Evolutionary conservation across 2,797 vertebrate species (phyloP), one percentile per base, ranked within the genome.

Genomic region (Lacerta viridis): DNA sequence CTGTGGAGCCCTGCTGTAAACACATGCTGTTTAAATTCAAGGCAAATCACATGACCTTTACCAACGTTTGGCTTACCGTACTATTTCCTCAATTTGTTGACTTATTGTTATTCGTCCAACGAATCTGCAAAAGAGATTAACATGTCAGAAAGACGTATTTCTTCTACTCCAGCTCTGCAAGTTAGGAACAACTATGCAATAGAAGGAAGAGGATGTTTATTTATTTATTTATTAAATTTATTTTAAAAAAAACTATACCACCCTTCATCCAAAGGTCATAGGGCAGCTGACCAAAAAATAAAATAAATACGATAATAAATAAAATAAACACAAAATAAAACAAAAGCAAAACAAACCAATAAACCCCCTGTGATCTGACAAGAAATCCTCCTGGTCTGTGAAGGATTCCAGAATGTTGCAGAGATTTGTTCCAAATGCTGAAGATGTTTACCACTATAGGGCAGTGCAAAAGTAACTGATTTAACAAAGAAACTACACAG

Each of bases 31-130:
- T 77, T 27, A 43, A 29, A 82, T 29, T 66, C 64, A 69, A 83
- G 17, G 15, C 2, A 46, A 74, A 50, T 11, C 76, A 36, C 15
- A 23, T n/a, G 8, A 17, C 8, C 61, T 64, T 20, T 46, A 18
- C 17, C 3, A 23, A 86, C 3, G 15, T 0, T 90, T 92, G 84
- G 95, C 97, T 97, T 97, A 99, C 99, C 98, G 97, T 91, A 99
- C 98, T 23, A 99, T 98, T 95, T 99, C 98, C 92, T 99, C 98
- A 88, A 96, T 97, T 33, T 98, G 97, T 5, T 98, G 98, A 91
- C 96, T 98, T 95, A 99, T 91, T 5, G 98, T 99, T 91, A 99
- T 98, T 94, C 98, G 97, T 88, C 99, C 99, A 89, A 99, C 98
- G 96, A 99, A 99, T 96, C 99, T 99, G 80, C 39, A 39, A 93